Conservation (phyloP, 1,140 invertebrate genomes). For the Cydia splendana region DNA sequence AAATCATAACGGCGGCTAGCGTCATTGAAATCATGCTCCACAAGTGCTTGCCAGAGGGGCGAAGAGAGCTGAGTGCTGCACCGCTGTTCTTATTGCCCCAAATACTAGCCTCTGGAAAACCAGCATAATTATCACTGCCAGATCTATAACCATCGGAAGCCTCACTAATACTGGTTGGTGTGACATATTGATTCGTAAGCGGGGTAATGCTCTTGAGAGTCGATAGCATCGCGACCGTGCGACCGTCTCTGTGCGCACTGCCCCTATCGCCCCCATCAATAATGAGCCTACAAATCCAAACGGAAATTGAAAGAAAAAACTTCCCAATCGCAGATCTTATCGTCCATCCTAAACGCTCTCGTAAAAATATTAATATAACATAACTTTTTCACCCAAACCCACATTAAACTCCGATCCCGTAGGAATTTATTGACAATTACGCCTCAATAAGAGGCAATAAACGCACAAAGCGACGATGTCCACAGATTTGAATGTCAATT, state of each 20-base stretch:
- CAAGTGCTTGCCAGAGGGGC: conserved; percentile 58
- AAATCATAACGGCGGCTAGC: conserved; percentile 65
- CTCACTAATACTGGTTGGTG: conserved; percentile 74
- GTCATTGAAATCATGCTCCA: conserved; percentile 71
- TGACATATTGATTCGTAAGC: conserved; percentile 67
- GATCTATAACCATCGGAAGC: conserved; percentile 57
- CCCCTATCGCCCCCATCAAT: conserved; percentile 79
- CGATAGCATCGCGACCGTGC: conserved; percentile 52
- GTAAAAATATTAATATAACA: conserved; percentile 81
- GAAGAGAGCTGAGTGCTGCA: conserved; percentile 28
- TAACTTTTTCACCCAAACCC: conserved; percentile 79
- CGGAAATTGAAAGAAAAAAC: conserved; percentile 80
- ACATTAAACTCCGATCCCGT: conserved; percentile 77
- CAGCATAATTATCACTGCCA: background rate
- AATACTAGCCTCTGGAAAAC: background rate
- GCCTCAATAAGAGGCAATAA: conserved; percentile 78
- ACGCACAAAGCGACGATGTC: conserved; percentile 76
- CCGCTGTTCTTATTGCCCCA: background rate
- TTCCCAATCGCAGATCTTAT: conserved; percentile 76
- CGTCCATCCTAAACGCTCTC: conserved; percentile 74
- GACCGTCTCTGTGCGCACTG: conserved; percentile 59
- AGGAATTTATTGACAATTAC: conserved; percentile 79
- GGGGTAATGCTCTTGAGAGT: conserved; percentile 40
- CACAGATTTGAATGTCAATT: conserved; percentile 79
- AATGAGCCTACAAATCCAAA: conserved; percentile 79